Base-by-base conservation (phyloP, 2,113 vertebrate species). In the Paradoxurus hermaphroditus region DNA sequence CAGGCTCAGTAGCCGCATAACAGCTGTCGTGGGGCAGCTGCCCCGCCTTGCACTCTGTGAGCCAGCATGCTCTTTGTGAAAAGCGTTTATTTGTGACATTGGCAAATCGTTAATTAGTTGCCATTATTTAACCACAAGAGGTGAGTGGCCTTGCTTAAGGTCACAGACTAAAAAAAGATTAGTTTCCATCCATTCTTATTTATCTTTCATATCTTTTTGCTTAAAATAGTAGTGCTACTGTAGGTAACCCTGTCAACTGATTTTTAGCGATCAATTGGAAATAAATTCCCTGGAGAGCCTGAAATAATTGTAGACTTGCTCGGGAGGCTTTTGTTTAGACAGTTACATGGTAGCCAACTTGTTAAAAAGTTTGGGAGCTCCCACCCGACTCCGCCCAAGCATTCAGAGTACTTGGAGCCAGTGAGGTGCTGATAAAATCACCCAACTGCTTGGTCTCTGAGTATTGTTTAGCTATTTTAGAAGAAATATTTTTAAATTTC, bases 131-230 rank as follows among this genome's bases (percentile, higher is more conserved):
- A 94, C n/a, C 27, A 56, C 36, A 67, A 68, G n/a, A 53, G 73
- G 67, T 53, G 18, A 59, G 15, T 89, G 70, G 44, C 34, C 91
- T 94, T 94, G 86, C n/a, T 88, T 88, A 93, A 96, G 91, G 72
- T 94, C 95, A 95, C 39, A 83, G 51, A 46, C 89, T 81, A 56
- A 93, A 97, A 87, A 96, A 77, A 86, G 70, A 81, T 59, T 44
- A 65, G 79, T 98, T 97, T 96, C 82, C 95, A 82, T 90, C 18
- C 7, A 14, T 62, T 93, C 68, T 92, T 65, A 51, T 27, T 94
- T 97, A 89, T 94, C 92, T 93, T 94, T 97, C 34, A 41, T 84
- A 62, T 89, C 79, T 94, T 92, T 84, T 97, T 92, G 56, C 75
- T 93, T 97, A 96, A 97, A 97, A 95, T 96, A 95, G 63, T 41